These are phyloP conservation scores for Hofmannophila pseudospretella DNA, from an alignment of 2,888 invertebrate genomes.

Conservation along the genomic window DNA sequence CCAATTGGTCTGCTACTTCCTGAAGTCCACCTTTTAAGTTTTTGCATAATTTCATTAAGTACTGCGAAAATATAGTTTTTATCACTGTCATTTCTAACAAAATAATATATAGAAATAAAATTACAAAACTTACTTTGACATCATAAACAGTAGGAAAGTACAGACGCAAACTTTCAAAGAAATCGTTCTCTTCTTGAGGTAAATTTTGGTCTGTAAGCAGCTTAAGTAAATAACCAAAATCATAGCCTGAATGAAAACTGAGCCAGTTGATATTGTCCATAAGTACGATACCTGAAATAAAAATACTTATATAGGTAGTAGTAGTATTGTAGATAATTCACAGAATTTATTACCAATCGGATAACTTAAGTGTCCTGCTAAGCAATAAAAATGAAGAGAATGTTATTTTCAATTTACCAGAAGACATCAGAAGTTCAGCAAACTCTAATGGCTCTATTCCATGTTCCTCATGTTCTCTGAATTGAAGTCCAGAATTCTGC, in stretches of 20 bases:
- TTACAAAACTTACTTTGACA: conserved; percentile 93
- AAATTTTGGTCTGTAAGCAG: conserved; percentile 94
- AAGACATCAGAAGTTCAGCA: conserved; percentile 98
- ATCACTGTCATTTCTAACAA: too few relatives aligned
- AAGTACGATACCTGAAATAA: conserved; percentile 87
- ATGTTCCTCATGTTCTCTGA: conserved; percentile 98
- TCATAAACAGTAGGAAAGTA: conserved; percentile 99
- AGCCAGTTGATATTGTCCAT: conserved; percentile 99
- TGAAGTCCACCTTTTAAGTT: conserved; percentile 97
- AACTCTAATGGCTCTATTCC: conserved; percentile 98
- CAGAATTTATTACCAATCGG: too few relatives aligned
- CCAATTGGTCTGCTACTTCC: conserved; percentile 94
- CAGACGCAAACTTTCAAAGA: conserved; percentile 94
- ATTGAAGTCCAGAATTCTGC: conserved; percentile 97
- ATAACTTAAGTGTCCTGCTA: too few relatives aligned
- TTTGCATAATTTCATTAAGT: conserved; percentile 97
- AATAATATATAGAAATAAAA: too few relatives aligned
- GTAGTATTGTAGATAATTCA: too few relatives aligned
- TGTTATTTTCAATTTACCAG: too few relatives aligned
- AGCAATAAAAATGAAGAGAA: too few relatives aligned
- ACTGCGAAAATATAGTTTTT: conserved; percentile 71
- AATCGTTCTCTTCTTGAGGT: conserved; percentile 96
- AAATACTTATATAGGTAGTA: too few relatives aligned
- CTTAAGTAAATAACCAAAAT: conserved; percentile 98
- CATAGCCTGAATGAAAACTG: conserved; percentile 99